These are phyloP conservation scores for Spheniscus humboldti DNA, from an alignment of 2,797 vertebrate genomes.

Conservation along the genomic window DNA sequence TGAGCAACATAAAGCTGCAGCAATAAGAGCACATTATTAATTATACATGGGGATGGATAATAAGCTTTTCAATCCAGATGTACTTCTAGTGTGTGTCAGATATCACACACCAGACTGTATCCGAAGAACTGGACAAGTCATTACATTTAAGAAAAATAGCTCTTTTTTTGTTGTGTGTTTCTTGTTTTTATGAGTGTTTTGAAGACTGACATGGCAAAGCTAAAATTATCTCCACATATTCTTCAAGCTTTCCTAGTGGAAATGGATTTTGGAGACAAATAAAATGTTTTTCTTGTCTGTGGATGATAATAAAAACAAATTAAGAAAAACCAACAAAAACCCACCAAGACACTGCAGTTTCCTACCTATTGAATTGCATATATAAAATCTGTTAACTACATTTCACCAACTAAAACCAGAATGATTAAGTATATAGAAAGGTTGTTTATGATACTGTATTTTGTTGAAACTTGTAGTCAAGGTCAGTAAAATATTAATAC, in stretches of 20 bases:
- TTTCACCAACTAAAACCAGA: neutral
- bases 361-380: neutral
- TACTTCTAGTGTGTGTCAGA: neutral
- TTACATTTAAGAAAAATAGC: neutral
- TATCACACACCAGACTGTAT: neutral
- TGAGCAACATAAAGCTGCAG: neutral
- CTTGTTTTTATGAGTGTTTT: neutral
- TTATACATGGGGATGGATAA: neutral
- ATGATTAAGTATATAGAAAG: neutral
- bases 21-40: neutral
- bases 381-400: neutral
- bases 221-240: neutral
- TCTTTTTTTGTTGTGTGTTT: neutral
- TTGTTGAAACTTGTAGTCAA: neutral
- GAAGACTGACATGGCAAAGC: neutral
- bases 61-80: neutral
- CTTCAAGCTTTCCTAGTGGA: neutral
- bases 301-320: neutral
- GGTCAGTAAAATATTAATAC: neutral
- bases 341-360: neutral
- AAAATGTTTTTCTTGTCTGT: fast-evolving
- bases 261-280: neutral
- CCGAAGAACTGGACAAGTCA: neutral
- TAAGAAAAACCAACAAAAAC: fast-evolving
- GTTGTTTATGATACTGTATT: neutral